A percentile compares a stretch with the other conserved stretches of the same genome.
Conservation (phyloP, 2,888 invertebrate species). For the Thera britannica region DNA sequence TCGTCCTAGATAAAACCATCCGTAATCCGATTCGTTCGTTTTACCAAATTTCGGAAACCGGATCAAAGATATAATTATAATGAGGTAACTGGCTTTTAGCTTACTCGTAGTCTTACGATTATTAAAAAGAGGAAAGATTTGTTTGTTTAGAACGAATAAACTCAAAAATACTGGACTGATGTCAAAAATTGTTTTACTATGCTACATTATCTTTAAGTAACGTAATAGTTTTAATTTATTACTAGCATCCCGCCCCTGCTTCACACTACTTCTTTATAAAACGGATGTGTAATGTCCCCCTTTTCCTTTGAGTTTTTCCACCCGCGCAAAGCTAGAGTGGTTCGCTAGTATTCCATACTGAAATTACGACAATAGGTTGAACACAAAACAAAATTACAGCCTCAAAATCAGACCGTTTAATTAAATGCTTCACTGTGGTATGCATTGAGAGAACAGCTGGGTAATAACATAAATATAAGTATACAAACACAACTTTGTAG, state of each 20-base stretch:
- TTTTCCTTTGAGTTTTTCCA: no score
- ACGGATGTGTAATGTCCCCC: no score
- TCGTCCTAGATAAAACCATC: background rate
- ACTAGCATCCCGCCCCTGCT: no score
- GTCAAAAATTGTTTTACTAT: no score
- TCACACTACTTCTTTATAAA: no score
- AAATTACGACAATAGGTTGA: constrained; percentile 60
- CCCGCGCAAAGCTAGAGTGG: no score
- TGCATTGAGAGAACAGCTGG: constrained; percentile 16
- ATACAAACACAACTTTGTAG: no score
- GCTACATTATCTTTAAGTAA: no score
- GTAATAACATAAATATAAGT: background rate
- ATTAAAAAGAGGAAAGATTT: no score
- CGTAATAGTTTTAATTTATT: no score
- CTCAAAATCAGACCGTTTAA: constrained; percentile 67
- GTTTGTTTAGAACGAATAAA: no score
- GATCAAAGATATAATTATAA: constrained; percentile 46
- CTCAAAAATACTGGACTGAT: no score
- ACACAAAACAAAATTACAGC: constrained; percentile 66
- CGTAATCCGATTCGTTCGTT: constrained; percentile 11
- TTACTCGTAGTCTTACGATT: constrained; percentile 38
- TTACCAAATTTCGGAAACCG: constrained; percentile 35
- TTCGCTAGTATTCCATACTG: constrained; percentile 54
- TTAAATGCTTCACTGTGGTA: constrained; percentile 54
- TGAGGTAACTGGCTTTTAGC: constrained; percentile 56